Percentiles rank a stretch among this genome's conserved stretches.
Evolutionary conservation across 2,888 invertebrate species (phyloP).

Genomic region (Lamellibrachia satsuma): DNA sequence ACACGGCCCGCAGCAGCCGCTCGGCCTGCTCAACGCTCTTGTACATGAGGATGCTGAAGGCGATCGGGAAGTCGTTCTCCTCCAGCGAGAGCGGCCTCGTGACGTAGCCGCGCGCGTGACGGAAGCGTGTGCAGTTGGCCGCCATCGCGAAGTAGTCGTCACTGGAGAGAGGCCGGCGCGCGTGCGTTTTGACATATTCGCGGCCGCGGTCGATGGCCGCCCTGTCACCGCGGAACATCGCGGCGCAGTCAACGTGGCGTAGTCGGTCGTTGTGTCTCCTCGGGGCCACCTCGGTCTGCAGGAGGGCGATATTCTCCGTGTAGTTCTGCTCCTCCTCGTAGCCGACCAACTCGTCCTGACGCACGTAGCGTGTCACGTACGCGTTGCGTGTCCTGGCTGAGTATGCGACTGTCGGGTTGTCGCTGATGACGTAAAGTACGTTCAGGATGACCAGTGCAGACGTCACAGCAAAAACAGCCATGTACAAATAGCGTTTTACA

Average conservation of each 20-base stretch:
- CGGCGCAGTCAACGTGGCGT: conserved; percentile 25
- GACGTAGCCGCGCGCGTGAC: conserved; percentile 34
- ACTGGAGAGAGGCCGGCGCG: background rate
- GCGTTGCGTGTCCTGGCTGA: background rate
- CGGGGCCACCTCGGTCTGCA: background rate
- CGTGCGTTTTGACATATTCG: background rate
- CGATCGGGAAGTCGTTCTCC: conserved; percentile 53
- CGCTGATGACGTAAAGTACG: background rate
- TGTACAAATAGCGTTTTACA: background rate
- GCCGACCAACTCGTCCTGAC: background rate
- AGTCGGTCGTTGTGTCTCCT: background rate
- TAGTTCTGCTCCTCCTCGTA: background rate
- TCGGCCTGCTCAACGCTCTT: conserved; percentile 53
- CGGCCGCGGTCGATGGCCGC: conserved; percentile 20
- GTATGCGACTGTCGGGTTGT: background rate
- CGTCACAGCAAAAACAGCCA: background rate
- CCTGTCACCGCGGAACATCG: conserved; percentile 24
- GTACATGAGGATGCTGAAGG: conserved; percentile 54
- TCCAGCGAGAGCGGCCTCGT: conserved; percentile 37
- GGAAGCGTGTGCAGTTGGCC: conserved; percentile 39
- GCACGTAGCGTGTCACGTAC: conserved; percentile 17
- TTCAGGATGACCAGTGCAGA: background rate
- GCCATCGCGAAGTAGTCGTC: conserved; percentile 33
- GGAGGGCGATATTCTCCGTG: background rate
- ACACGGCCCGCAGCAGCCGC: conserved; percentile 54